A percentile compares a stretch with the other conserved stretches of the same genome.
These are phyloP conservation scores for Callyntrura guangdongensis DNA, from an alignment of 2,888 invertebrate species.

Conservation along the genomic window DNA sequence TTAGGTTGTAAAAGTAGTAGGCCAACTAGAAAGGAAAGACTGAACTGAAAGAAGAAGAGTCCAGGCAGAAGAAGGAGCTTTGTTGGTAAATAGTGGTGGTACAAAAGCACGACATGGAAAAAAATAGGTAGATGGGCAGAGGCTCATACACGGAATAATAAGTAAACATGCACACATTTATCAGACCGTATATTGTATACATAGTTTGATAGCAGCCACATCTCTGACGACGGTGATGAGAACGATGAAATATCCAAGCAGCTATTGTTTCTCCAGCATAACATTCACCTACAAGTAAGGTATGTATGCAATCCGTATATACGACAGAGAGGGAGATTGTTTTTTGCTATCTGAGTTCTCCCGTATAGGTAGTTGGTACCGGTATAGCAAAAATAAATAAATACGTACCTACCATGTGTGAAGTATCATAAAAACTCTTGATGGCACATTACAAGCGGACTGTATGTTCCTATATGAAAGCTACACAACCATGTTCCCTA, in stretches of 20 bases:
- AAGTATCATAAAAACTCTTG: slow-evolving; percentile 44
- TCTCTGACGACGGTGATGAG: slow-evolving; percentile 16
- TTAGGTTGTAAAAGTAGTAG: slow-evolving; percentile 10
- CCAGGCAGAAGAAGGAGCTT: background rate
- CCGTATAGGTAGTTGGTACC: background rate
- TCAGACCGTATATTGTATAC: too few relatives aligned
- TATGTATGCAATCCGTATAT: too few relatives aligned
- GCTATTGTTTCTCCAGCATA: slow-evolving; percentile 30
- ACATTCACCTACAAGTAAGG: too few relatives aligned
- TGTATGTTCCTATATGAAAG: background rate
- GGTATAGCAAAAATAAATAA: background rate
- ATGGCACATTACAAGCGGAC: slow-evolving; percentile 51
- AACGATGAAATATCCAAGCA: slow-evolving; percentile 27
- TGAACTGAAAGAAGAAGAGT: slow-evolving; percentile 14
- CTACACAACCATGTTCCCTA: too few relatives aligned
- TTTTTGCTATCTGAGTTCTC: too few relatives aligned
- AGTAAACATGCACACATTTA: slow-evolving; percentile 5
- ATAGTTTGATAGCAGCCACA: too few relatives aligned
- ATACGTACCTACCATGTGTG: slow-evolving; percentile 1
- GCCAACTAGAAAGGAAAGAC: background rate
- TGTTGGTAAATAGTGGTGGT: slow-evolving; percentile 37
- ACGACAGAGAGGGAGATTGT: background rate
- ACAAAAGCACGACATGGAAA: slow-evolving; percentile 20
- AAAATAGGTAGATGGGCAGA: slow-evolving; percentile 13
- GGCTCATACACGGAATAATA: background rate